Percentiles rank a stretch among this genome's conserved stretches.
These are phyloP conservation scores for Balaenoptera acutorostrata DNA, from an alignment of 2,113 vertebrate species.

Conservation along the genomic window DNA sequence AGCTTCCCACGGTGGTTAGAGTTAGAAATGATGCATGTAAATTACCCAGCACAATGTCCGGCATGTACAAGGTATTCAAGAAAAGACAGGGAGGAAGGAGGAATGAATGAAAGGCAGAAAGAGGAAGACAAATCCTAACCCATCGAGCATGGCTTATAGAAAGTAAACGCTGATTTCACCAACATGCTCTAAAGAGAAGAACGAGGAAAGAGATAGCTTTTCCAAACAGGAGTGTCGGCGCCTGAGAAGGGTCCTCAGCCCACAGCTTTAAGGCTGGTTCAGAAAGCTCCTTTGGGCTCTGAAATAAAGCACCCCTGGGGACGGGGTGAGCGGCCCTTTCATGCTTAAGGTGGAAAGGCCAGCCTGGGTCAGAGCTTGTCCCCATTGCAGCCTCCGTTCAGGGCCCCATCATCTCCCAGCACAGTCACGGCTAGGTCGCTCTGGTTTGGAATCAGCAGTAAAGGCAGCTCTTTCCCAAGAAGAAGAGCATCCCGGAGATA, in stretches of 20 bases:
- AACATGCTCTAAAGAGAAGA: background rate
- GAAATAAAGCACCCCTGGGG: background rate
- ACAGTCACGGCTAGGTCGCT: background rate
- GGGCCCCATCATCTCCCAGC: background rate
- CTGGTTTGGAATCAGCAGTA: background rate
- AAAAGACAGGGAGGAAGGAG: background rate
- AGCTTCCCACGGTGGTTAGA: background rate
- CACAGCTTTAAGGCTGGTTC: background rate
- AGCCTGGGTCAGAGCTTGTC: background rate
- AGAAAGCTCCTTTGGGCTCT: background rate
- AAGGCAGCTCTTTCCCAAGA: background rate
- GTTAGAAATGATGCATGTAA: background rate
- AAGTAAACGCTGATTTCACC: background rate
- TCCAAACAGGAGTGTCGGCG: background rate
- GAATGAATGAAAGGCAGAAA: background rate
- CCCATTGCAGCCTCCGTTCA: background rate
- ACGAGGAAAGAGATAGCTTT: background rate
- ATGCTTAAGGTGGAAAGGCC: background rate
- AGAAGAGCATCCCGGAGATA: background rate
- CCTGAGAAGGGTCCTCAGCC: background rate
- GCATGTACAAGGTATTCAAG: background rate
- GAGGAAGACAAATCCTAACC: background rate
- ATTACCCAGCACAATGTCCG: background rate
- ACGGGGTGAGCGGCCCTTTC: background rate
- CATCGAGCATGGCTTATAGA: background rate